Evolutionary conservation across 2,113 vertebrate genomes (phyloP), one percentile per base, ranked within the genome.

Genomic region (Sinocyclocheilus rhinocerous): DNA sequence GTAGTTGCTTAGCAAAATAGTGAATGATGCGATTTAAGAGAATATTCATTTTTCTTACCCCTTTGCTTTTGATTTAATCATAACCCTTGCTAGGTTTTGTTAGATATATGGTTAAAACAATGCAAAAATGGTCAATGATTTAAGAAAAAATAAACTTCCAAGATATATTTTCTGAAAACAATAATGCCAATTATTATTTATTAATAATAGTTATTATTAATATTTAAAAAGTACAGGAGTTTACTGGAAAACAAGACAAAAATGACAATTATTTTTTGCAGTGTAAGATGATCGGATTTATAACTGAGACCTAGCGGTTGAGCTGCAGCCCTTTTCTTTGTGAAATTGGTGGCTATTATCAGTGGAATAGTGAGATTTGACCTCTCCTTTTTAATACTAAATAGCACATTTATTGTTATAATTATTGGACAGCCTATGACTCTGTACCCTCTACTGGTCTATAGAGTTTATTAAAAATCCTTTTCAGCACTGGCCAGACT

Each of bases 401-500:
- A 22, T n/a, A 16, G 61, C 61, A 69, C 33, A 82, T 52, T 82
- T 50, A 50, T 82, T 9, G 42, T 52, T 48, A 9, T 57, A 84
- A 70, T 57, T 72, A 48, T 63, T 45, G 29, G 42, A 20, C 52
- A 18, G 4, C 16, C 18, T 26, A 33, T 20, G 79, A 69, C 26
- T 48, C 11, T 13, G 39, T 13, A 22, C 13, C 22, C 22, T 81
- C 42, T 75, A 61, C 65, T 22, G 45, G 63, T 55, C 63, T 70
- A 29, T 52, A 24, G 52, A 50, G 45, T 48, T 52, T 26, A 52
- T 81, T 0, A 80, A 79, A 65, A 72, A 1, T 15, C 26, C 9
- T 16, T 73, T 79, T 83, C 52, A 79, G 75, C 65, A 84, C 69
- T 76, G 75, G 82, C 45, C 16, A 70, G 29, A 61, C 48, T 75